Evolutionary conservation across 1,140 invertebrate species (phyloP).

Genomic region (Thalassaphorura encarpata): DNA sequence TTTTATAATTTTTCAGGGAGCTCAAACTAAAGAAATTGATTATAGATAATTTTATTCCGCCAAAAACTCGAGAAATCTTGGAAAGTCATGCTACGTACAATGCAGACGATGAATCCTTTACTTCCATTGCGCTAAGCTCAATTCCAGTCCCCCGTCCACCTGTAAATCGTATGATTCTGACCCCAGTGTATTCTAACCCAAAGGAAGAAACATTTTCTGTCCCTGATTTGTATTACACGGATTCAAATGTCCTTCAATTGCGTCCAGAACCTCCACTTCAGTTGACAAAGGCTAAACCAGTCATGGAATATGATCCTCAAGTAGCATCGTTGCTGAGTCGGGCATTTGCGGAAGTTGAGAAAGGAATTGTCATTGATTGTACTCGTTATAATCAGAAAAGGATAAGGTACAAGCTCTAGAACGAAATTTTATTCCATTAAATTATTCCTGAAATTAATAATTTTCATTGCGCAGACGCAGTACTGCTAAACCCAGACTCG

Average conservation of each 20-base stretch:
- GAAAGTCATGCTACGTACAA: constrained; percentile 1
- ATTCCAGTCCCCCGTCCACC: constrained; percentile 1
- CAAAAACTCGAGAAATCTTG: constrained; percentile 13
- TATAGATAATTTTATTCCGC: constrained; percentile 30
- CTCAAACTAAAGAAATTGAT: constrained; percentile 22
- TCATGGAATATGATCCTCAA: constrained; percentile 18
- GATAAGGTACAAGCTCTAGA: neutral
- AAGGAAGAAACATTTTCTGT: constrained; percentile 8
- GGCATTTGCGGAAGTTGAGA: constrained; percentile 22
- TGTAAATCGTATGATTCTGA: constrained; percentile 16
- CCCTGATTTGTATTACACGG: constrained; percentile 19
- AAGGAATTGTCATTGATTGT: constrained; percentile 22
- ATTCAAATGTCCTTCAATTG: constrained; percentile 27
- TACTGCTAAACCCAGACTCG: neutral
- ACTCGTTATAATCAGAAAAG: neutral
- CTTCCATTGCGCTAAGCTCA: neutral
- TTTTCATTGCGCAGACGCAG: neutral
- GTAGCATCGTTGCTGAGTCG: constrained; percentile 23
- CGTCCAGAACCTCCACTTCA: constrained; percentile 13
- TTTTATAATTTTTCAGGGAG: constrained; percentile 19
- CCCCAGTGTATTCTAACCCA: constrained; percentile 15
- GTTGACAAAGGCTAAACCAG: constrained; percentile 15
- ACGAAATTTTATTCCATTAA: neutral
- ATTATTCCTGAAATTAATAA: neutral
- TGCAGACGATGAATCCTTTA: neutral